Evolutionary conservation across 92 coral and sea anemone genomes (phyloP).

Genomic region (Siderastrea radians): DNA sequence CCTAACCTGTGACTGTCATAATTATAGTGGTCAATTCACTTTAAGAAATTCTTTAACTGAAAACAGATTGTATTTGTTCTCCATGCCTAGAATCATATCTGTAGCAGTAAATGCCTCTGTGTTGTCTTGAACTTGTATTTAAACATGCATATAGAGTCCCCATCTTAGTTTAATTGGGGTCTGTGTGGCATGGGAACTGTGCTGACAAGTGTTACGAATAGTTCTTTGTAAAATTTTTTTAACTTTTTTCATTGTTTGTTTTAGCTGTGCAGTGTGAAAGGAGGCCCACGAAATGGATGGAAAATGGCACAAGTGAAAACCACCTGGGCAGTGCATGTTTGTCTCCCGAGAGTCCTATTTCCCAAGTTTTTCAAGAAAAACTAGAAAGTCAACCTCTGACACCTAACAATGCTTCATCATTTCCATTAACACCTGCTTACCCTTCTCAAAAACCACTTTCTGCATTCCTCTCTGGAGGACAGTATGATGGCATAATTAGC

Average conservation of each 20-base stretch:
- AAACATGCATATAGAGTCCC: too few relatives aligned
- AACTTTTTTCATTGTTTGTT: background rate
- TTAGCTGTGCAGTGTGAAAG: constrained; percentile 96
- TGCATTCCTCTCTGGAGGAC: background rate
- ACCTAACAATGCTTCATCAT: background rate
- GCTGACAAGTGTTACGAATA: too few relatives aligned
- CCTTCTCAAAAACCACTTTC: constrained; percentile 30
- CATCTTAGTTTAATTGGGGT: too few relatives aligned
- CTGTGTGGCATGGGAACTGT: too few relatives aligned
- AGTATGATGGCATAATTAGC: constrained; percentile 53
- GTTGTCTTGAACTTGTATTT: too few relatives aligned
- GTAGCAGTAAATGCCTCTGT: too few relatives aligned
- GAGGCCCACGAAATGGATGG: constrained; percentile 57
- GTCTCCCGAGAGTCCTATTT: background rate
- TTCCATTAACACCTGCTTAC: background rate
- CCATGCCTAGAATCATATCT: too few relatives aligned
- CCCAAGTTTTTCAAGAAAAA: constrained; percentile 4
- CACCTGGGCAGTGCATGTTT: background rate
- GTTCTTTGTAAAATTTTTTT: background rate
- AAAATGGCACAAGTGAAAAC: constrained; percentile 20
- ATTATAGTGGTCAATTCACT: too few relatives aligned
- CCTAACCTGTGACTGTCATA: too few relatives aligned
- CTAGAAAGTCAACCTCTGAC: constrained; percentile 26
- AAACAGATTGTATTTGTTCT: too few relatives aligned
- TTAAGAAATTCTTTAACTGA: too few relatives aligned